Conservation (phyloP, 1,140 invertebrate genomes). For the Adoxophyes honmai region DNA sequence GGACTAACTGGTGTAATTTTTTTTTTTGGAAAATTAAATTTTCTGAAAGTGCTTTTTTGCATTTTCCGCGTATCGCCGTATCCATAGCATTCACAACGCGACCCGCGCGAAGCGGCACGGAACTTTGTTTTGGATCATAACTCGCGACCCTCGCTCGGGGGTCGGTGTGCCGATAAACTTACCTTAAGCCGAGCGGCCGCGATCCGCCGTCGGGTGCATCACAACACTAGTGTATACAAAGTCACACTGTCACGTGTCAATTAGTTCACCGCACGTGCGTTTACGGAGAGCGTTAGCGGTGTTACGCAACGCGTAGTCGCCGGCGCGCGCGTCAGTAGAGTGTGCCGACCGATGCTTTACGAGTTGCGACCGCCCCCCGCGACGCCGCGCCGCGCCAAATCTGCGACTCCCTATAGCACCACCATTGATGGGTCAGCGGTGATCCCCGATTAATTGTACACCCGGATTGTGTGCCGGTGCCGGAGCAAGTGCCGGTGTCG, state of each 20-base stretch:
- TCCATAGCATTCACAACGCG: no score
- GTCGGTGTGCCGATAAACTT: conserved; percentile 59
- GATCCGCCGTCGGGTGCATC: conserved; percentile 68
- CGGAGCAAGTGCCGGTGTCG: conserved; percentile 68
- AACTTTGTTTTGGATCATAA: conserved; percentile 62
- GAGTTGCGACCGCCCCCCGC: conserved; percentile 62
- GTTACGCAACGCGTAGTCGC: conserved; percentile 76
- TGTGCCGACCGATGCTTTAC: conserved; percentile 77
- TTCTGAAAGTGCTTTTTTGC: no score
- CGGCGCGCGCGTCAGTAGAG: conserved; percentile 74
- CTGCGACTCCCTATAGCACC: conserved; percentile 68
- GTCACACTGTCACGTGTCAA: conserved; percentile 63
- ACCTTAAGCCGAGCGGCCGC: conserved; percentile 70
- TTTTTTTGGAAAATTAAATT: no score
- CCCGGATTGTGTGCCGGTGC: conserved; percentile 55
- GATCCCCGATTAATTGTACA: conserved; percentile 71
- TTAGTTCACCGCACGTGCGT: conserved; percentile 64
- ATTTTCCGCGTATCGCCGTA: no score
- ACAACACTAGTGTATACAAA: conserved; percentile 46
- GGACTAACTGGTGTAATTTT: no score
- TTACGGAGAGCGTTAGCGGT: conserved; percentile 47
- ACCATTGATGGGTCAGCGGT: conserved; percentile 67
- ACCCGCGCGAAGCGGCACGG: conserved; percentile 31
- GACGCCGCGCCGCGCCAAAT: conserved; percentile 73
- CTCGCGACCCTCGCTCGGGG: conserved; percentile 35